Conservation (phyloP, 2,888 invertebrate genomes). For the Aspidapion aeneum region DNA sequence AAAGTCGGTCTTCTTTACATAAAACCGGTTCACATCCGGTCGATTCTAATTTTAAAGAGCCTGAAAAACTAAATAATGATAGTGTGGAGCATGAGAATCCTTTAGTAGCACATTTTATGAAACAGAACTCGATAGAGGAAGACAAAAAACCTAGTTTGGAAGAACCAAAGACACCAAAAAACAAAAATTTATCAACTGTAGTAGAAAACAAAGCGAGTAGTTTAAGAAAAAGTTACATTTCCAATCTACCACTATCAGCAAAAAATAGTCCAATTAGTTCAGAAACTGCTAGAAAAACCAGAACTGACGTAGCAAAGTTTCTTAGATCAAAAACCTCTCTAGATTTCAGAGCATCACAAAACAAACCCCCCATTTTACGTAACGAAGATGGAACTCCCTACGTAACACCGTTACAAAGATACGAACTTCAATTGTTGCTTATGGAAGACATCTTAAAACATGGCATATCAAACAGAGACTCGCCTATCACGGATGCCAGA, state of each 20-base stretch:
- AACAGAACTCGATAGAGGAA: constrained; percentile 36
- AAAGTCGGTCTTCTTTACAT: constrained; percentile 17
- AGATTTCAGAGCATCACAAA: constrained; percentile 36
- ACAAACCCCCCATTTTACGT: constrained; percentile 43
- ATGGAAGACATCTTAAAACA: constrained; percentile 72
- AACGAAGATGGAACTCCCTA: constrained; percentile 49
- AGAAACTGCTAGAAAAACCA: constrained; percentile 3
- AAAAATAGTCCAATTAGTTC: constrained; percentile 15
- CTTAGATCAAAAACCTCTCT: constrained; percentile 47
- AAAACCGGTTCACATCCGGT: constrained; percentile 5
- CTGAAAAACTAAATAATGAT: not conserved
- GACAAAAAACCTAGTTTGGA: constrained; percentile 17
- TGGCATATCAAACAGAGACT: constrained; percentile 51
- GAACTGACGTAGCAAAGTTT: constrained; percentile 35
- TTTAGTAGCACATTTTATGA: constrained; percentile 41
- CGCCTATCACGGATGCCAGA: constrained; percentile 59
- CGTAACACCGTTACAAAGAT: constrained; percentile 66
- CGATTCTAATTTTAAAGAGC: not conserved
- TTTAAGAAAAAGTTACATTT: constrained; percentile 28
- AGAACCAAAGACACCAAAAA: constrained; percentile 10
- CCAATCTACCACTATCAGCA: constrained; percentile 9
- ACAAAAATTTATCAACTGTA: constrained; percentile 24
- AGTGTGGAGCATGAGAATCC: constrained; percentile 34
- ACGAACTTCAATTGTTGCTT: constrained; percentile 68
- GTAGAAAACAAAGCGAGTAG: constrained; percentile 34